Percentiles rank a stretch among this genome's conserved stretches.
phyloP scores from a whole-genome alignment of 2,888 invertebrate genomes.

The Harpagoxenus sublaevis region DNA sequence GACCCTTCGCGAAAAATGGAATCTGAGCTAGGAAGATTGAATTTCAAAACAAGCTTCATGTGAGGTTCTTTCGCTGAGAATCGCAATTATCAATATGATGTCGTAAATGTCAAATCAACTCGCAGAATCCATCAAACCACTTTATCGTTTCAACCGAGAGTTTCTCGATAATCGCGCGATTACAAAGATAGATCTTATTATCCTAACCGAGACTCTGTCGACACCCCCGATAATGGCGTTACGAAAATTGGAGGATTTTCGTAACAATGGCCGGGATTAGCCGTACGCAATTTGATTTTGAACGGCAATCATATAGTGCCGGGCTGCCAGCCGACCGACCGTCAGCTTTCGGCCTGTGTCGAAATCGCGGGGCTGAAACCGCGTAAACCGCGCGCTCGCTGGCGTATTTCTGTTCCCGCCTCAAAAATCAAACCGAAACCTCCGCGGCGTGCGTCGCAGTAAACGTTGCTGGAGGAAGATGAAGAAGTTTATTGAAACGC shows the following conservation, averaged over 20 bases:
- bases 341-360: neutral
- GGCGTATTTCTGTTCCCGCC: constrained; percentile 36
- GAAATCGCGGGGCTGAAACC: constrained; percentile 23
- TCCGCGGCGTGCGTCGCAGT: neutral
- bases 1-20: neutral
- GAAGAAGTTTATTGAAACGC: constrained; percentile 51
- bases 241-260: constrained; percentile 7
- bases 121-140: neutral
- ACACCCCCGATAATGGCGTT: neutral
- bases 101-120: neutral
- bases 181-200: constrained; percentile 1
- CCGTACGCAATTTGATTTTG: constrained; percentile 13
- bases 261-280: constrained; percentile 14
- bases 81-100: neutral
- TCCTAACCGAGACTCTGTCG: neutral
- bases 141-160: neutral
- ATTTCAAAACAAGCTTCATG: neutral
- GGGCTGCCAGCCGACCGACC: neutral
- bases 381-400: constrained; percentile 14
- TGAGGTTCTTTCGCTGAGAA: neutral
- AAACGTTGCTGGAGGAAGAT: constrained; percentile 11
- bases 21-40: neutral
- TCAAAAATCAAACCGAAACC: constrained; percentile 28
- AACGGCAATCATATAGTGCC: neutral
- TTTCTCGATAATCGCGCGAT: neutral